Evolutionary conservation across 2,113 vertebrate species (phyloP), one percentile per base, ranked within the genome.

Genomic region (Serinus canaria): DNA sequence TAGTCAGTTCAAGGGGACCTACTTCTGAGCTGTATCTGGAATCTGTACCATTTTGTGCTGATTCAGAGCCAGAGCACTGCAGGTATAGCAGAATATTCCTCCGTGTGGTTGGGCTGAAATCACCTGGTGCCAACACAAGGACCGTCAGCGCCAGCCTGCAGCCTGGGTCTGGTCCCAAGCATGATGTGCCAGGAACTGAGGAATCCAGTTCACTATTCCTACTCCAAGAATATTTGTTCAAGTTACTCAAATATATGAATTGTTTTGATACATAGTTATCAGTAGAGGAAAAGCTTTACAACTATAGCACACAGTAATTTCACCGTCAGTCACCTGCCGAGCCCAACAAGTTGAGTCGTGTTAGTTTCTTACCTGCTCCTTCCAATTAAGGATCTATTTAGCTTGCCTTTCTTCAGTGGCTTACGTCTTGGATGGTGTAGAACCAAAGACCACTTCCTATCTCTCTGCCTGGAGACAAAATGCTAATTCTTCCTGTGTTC

Each of bases 401-500:
- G 25, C 53, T 80, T 70, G 17, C 30, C 89, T 87, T 83, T 89
- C 49, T 91, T 91, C 47, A 59, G 6, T 47, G 23, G 62, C 43
- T 91, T 70, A 11, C 17, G 0, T 69, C 37, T 50, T 53, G 35
- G 55, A 23, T 47, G 68, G 43, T 47, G 39, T 43, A 70, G 75
- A 91, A 83, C 74, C 59, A 52, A 90, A 93, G 77, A n/a, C 60
- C 3, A 4, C 27, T 92, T 94, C 55, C 43, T 85, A 22, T 86
- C 24, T 22, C 64, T 70, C 47, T 90, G 79, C 79, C 72, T 88
- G 0, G 0, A 92, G 82, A 75, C n/a, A 76, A 93, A 95, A 83
- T 90, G 75, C 59, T 91, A 67, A 80, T 95, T 94, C 56, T 77
- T 66, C 56, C 84, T 41, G 27, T 58, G 47, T 80, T 91, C 47